Evolutionary conservation across 2,888 invertebrate genomes (phyloP).

Genomic region (Hetaerina titia): DNA sequence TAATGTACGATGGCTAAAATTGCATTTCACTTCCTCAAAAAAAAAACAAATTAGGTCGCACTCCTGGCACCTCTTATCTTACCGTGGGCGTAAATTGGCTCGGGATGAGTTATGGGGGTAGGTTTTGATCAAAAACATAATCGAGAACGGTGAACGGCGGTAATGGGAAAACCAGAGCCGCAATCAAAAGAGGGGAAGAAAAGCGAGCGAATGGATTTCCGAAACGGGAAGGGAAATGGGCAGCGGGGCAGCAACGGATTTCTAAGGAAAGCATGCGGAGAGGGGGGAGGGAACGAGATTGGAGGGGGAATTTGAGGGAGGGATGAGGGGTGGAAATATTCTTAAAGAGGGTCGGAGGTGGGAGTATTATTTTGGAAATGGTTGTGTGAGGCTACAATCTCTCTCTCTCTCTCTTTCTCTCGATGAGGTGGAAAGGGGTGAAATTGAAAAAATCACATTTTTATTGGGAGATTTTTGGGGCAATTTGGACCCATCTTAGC

Average conservation of each 20-base stretch:
- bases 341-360: neutral
- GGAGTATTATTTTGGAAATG: neutral
- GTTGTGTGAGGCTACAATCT: neutral
- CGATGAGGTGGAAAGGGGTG: neutral
- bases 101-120: too few relatives aligned
- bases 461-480: constrained; percentile 38
- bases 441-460: constrained; percentile 45
- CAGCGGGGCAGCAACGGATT: neutral
- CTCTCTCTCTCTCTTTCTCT: neutral
- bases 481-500: constrained; percentile 31
- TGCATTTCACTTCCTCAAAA: too few relatives aligned
- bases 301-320: neutral
- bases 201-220: neutral
- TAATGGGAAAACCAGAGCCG: neutral
- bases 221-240: neutral
- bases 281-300: neutral
- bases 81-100: too few relatives aligned
- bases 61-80: too few relatives aligned
- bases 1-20: too few relatives aligned
- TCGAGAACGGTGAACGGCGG: too few relatives aligned
- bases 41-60: too few relatives aligned
- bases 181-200: neutral
- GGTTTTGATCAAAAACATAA: too few relatives aligned
- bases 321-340: neutral
- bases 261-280: neutral